Conservation (phyloP, 2,888 invertebrate species). For the Eudasyphora cyanicolor region DNA sequence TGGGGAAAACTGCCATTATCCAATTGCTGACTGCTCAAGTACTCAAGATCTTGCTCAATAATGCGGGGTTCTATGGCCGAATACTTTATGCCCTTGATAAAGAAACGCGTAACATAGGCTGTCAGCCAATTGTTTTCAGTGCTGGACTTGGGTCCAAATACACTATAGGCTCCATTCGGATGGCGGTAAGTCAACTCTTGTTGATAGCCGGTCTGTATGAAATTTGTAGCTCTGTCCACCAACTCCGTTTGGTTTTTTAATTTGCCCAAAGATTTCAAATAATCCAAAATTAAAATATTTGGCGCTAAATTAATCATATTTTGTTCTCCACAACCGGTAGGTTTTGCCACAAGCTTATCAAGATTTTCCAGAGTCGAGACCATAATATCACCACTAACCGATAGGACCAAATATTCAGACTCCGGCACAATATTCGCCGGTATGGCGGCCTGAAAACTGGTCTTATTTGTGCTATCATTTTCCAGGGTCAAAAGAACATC, state of each 20-base stretch:
- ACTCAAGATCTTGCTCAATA: slow-evolving; percentile 38
- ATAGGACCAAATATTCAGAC: slow-evolving; percentile 82
- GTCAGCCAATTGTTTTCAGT: slow-evolving; percentile 88
- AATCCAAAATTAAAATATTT: slow-evolving; percentile 83
- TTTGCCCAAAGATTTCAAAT: slow-evolving; percentile 81
- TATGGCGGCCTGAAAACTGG: slow-evolving; percentile 80
- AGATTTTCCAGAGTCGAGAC: slow-evolving; percentile 81
- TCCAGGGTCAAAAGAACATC: not conserved
- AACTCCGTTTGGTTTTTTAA: not conserved
- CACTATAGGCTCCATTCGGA: slow-evolving; percentile 87
- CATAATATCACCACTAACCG: slow-evolving; percentile 82
- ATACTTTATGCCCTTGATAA: slow-evolving; percentile 86
- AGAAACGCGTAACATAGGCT: slow-evolving; percentile 89
- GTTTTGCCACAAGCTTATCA: slow-evolving; percentile 82
- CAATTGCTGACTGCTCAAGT: slow-evolving; percentile 30
- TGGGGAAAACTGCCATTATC: slow-evolving; percentile 40
- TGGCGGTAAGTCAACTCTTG: slow-evolving; percentile 87
- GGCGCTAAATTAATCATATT: slow-evolving; percentile 85
- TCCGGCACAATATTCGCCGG: slow-evolving; percentile 83
- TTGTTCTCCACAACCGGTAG: slow-evolving; percentile 86
- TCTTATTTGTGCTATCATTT: not conserved
- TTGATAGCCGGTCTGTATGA: slow-evolving; percentile 84
- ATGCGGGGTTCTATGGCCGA: slow-evolving; percentile 80
- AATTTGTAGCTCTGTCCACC: slow-evolving; percentile 79
- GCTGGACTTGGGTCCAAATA: slow-evolving; percentile 84